A percentile compares a stretch with the other conserved stretches of the same genome.
Conservation (phyloP, 1,140 invertebrate genomes). For the Ostrea denselamellosa region DNA sequence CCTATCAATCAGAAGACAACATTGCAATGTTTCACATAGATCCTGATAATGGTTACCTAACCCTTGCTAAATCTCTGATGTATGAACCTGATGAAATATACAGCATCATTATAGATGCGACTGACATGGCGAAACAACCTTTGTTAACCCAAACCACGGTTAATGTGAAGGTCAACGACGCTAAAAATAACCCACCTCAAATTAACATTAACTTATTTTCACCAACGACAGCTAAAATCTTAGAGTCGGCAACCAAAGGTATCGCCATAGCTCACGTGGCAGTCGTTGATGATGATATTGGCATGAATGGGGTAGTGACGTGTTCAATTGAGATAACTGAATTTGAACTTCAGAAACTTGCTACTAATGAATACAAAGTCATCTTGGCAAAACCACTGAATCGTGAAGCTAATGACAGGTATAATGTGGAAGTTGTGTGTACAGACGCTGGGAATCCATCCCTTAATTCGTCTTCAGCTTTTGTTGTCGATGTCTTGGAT, state of each 20-base stretch:
- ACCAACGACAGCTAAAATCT: conserved; percentile 69
- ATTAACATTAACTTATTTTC: conserved; percentile 84
- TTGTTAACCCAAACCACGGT: conserved; percentile 65
- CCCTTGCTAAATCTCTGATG: conserved; percentile 53
- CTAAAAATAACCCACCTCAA: conserved; percentile 82
- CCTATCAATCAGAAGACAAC: conserved; percentile 62
- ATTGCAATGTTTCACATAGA: conserved; percentile 56
- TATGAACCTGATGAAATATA: conserved; percentile 56
- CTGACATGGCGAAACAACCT: conserved; percentile 57
- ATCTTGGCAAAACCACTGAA: conserved; percentile 63
- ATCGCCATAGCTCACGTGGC: conserved; percentile 86
- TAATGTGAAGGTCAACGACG: conserved; percentile 71
- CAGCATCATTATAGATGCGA: conserved; percentile 63
- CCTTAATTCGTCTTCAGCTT: conserved; percentile 51
- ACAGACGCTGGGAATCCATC: conserved; percentile 63
- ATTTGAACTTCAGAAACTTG: conserved; percentile 70
- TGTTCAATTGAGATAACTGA: conserved; percentile 42
- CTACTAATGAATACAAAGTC: conserved; percentile 86
- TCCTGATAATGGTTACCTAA: conserved; percentile 52
- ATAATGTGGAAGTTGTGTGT: conserved; percentile 63
- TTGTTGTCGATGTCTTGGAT: conserved; percentile 66
- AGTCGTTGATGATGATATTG: conserved; percentile 91
- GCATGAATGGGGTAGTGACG: conserved; percentile 88
- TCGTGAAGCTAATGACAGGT: conserved; percentile 58
- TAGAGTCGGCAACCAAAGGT: conserved; percentile 81